Percentiles rank a stretch among this genome's conserved stretches.
These are phyloP conservation scores for Pseudoips prasinana DNA, from an alignment of 2,888 invertebrate genomes.

Conservation along the genomic window DNA sequence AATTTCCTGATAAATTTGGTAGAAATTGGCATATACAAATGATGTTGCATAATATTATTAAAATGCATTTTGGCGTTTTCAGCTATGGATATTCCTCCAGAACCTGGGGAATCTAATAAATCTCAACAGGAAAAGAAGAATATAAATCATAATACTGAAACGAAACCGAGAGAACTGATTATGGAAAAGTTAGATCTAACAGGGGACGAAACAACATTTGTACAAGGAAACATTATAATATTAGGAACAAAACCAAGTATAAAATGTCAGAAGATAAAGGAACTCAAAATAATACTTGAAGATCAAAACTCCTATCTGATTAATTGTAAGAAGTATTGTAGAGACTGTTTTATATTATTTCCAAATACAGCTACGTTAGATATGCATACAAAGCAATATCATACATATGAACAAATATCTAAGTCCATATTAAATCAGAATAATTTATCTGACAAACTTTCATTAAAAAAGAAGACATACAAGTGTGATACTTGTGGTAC, in stretches of 20 bases:
- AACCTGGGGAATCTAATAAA: too few relatives aligned
- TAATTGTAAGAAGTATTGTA: constrained; percentile 51
- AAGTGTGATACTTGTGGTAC: constrained; percentile 38
- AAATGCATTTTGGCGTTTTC: too few relatives aligned
- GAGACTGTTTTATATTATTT: constrained; percentile 55
- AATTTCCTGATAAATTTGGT: too few relatives aligned
- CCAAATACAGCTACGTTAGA: constrained; percentile 21
- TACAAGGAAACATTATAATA: constrained; percentile 46
- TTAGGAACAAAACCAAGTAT: constrained; percentile 47
- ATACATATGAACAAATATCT: constrained; percentile 14
- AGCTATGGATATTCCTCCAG: too few relatives aligned
- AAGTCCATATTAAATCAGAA: constrained; percentile 5
- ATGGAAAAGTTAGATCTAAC: too few relatives aligned
- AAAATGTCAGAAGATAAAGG: constrained; percentile 12
- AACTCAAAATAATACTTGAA: constrained; percentile 39
- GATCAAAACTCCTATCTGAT: constrained; percentile 45
- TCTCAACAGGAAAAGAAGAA: too few relatives aligned
- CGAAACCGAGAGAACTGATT: too few relatives aligned
- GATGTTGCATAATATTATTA: too few relatives aligned
- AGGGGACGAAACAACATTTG: not conserved
- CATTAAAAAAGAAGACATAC: constrained; percentile 9
- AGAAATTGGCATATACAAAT: too few relatives aligned
- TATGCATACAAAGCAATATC: constrained; percentile 31
- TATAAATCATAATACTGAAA: too few relatives aligned
- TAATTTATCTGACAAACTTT: not conserved